Conservation (phyloP, 2,888 invertebrate species). For the Isoperla grammatica region DNA sequence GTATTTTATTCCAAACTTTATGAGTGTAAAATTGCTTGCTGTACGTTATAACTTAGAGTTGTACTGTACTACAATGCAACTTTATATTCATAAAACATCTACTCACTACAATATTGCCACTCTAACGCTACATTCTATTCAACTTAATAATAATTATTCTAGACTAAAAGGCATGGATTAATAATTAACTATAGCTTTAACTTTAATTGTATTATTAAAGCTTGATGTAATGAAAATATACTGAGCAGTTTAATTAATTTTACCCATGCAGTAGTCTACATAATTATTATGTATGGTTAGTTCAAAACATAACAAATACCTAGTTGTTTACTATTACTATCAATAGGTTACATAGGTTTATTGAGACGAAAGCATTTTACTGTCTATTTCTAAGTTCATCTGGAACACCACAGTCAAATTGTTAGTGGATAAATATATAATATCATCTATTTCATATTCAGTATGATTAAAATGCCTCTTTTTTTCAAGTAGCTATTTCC, state of each 20-base stretch:
- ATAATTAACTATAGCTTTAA: constrained; percentile 1
- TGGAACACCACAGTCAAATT: background rate
- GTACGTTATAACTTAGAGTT: background rate
- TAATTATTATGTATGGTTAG: background rate
- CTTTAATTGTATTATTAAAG: background rate
- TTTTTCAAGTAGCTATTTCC: background rate
- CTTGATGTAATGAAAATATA: background rate
- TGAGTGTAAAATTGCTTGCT: no score
- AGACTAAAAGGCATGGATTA: constrained; percentile 10
- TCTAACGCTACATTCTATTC: no score
- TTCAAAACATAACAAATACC: background rate
- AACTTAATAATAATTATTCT: background rate
- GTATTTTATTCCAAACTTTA: no score
- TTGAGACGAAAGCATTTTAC: no score
- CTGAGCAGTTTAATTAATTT: constrained; percentile 15
- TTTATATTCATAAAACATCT: constrained; percentile 1
- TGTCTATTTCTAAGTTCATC: background rate
- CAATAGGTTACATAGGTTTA: no score
- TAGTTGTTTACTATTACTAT: no score
- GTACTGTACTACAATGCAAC: constrained; percentile 14
- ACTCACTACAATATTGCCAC: constrained; percentile 3
- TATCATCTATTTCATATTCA: background rate
- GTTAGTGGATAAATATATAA: background rate
- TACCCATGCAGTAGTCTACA: constrained; percentile 10
- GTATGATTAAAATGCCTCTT: background rate